Conservation (phyloP, 2,888 invertebrate species). For the Cancer borealis region DNA sequence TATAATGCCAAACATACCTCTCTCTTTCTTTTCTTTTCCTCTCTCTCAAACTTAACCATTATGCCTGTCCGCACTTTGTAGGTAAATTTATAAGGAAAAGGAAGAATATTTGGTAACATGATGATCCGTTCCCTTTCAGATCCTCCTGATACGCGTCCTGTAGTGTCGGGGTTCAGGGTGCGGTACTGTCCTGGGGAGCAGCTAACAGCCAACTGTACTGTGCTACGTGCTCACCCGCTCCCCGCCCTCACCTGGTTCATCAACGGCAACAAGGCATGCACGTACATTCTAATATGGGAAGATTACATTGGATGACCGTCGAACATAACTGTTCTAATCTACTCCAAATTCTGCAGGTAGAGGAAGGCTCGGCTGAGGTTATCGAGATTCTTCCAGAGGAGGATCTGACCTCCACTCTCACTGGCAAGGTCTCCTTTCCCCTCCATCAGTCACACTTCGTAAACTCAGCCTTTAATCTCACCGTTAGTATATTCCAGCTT, state of each 20-base stretch:
- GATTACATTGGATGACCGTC: background rate
- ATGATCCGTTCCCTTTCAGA: background rate
- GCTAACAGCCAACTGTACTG: conserved; percentile 60
- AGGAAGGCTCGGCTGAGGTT: conserved; percentile 47
- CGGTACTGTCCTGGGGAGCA: conserved; percentile 60
- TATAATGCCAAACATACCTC: too few species aligned
- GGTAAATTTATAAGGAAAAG: background rate
- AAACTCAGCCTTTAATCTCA: conserved; percentile 56
- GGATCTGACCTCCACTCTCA: conserved; percentile 59
- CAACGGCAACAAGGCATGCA: conserved; percentile 52
- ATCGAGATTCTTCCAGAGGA: conserved; percentile 46
- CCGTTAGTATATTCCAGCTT: conserved; percentile 42
- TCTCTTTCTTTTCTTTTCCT: too few species aligned
- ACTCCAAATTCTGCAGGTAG: background rate
- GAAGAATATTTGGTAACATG: background rate
- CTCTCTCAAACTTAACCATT: too few species aligned
- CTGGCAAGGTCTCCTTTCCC: conserved; percentile 45
- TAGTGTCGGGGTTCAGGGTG: conserved; percentile 60
- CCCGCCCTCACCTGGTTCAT: conserved; percentile 63
- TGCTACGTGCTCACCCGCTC: conserved; percentile 60
- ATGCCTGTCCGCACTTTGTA: background rate
- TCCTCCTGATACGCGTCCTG: conserved; percentile 62
- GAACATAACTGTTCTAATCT: background rate
- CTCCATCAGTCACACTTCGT: conserved; percentile 61
- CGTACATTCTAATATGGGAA: background rate